Evolutionary conservation across 2,113 vertebrate genomes (phyloP).

Genomic region (Limanda limanda): DNA sequence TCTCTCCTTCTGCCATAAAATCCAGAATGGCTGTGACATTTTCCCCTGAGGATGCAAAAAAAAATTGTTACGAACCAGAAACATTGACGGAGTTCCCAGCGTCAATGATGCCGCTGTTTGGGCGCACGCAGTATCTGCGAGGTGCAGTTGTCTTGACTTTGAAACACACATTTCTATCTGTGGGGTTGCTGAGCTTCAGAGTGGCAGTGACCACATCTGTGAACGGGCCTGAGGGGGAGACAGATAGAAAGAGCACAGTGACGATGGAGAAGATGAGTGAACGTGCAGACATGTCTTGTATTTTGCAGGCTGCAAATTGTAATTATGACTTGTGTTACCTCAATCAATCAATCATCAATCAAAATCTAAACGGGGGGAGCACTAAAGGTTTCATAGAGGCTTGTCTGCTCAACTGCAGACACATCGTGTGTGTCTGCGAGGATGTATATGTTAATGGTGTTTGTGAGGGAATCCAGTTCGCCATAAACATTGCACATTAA

Average conservation of each 20-base stretch:
- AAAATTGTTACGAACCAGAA: slow-evolving; percentile 83
- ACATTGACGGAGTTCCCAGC: slow-evolving; percentile 91
- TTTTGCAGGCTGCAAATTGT: background rate
- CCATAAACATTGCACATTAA: slow-evolving; percentile 21
- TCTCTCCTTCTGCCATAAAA: too few species aligned
- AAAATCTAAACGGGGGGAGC: background rate
- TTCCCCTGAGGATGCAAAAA: slow-evolving; percentile 14
- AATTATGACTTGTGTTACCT: background rate
- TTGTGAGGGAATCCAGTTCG: background rate
- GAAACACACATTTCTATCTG: slow-evolving; percentile 94
- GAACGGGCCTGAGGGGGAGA: slow-evolving; percentile 88
- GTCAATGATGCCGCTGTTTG: slow-evolving; percentile 95
- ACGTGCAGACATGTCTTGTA: background rate
- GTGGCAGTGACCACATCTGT: slow-evolving; percentile 96
- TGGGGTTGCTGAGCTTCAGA: slow-evolving; percentile 93
- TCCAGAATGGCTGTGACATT: too few species aligned
- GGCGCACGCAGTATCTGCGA: slow-evolving; percentile 95
- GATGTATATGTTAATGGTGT: background rate
- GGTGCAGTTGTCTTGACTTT: slow-evolving; percentile 98
- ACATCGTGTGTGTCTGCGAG: background rate
- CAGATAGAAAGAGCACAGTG: slow-evolving; percentile 34
- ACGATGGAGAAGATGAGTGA: background rate
- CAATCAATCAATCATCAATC: background rate
- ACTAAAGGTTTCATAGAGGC: background rate
- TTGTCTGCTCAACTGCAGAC: background rate